Conservation (phyloP, 1,140 invertebrate species). For the Eumaeus atala region DNA sequence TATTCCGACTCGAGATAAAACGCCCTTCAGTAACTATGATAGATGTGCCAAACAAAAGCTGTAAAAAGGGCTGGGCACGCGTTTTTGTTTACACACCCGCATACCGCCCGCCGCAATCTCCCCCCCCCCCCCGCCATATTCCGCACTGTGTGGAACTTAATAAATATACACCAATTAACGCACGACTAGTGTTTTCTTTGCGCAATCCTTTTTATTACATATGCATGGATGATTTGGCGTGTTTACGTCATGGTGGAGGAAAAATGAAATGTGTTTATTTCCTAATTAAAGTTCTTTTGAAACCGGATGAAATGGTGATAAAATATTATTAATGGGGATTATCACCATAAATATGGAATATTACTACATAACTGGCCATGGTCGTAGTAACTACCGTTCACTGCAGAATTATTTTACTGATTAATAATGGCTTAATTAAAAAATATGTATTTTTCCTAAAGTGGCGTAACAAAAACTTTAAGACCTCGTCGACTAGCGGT, state of each 20-base stretch:
- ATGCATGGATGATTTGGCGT: constrained; percentile 3
- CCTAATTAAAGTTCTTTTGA: too few species aligned
- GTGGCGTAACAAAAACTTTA: too few species aligned
- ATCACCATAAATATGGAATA: too few species aligned
- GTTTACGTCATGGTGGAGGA: not conserved
- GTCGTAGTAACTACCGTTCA: too few species aligned
- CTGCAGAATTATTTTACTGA: too few species aligned
- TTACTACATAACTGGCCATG: too few species aligned
- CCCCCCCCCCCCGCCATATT: not conserved
- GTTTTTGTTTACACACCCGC: constrained; percentile 8
- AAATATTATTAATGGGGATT: too few species aligned
- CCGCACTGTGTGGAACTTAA: not conserved
- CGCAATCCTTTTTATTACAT: constrained; percentile 5
- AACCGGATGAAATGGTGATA: too few species aligned
- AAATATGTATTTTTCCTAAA: too few species aligned
- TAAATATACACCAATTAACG: constrained; percentile 6
- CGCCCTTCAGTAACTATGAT: constrained; percentile 10
- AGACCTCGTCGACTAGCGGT: too few species aligned
- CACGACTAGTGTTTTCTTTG: constrained; percentile 8
- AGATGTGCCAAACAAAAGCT: constrained; percentile 3
- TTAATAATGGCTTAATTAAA: too few species aligned
- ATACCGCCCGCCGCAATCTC: not conserved
- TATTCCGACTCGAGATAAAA: constrained; percentile 7
- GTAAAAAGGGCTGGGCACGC: constrained; percentile 8
- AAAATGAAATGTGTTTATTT: too few species aligned